Base-by-base conservation (phyloP, 92 coral and sea anemone species). In the Parazoanthus swiftii region DNA sequence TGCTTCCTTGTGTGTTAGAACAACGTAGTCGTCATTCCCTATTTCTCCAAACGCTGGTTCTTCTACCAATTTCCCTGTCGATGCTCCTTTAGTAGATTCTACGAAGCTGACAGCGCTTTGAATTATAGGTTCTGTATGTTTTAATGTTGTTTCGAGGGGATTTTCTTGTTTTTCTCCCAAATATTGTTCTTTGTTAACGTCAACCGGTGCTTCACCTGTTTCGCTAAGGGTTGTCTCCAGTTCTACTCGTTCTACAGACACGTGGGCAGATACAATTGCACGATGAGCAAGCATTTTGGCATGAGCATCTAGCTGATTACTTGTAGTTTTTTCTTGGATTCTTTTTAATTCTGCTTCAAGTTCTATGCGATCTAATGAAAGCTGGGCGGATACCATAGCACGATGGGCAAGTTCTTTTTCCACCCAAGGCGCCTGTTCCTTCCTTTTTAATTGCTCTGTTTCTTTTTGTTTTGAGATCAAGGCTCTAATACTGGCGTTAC, bases 361-460 rank as follows among this genome's bases (percentile, higher is more conserved):
- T 78, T 92, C 94, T 79, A 92, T 81, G 74, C 94, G 86, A 36
- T 84, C 92, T 37, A 87, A 66, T 7, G 94, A 92, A 13, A 63
- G 74, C 77, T 86, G 88, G n/a, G 95, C 95, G 2, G 98, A 91
- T 8, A 92, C 79, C 21, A 90, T 75, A 74, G 93, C 94, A 50
- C 86, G 88, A 25, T 90, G 88, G 2, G 96, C 91, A 65, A 95
- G 90, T 33, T 91, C 87, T 16, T 76, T 72, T 72, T 46, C 29
- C n/a, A 46, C 87, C 87, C 87, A 84, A 44, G 87, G 66, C 0
- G 87, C 87, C 18, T 48, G 79, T 29, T 84, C 74, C 20, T 72
- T 84, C 48, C 16, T 84, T 33, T 81, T 42, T 26, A 0, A 3
- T 82, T 67, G 6, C 54, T 23, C 59, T 42, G 11, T 2, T 10